Conservation (phyloP, 2,797 vertebrate species). For the Cuniculus paca region DNA sequence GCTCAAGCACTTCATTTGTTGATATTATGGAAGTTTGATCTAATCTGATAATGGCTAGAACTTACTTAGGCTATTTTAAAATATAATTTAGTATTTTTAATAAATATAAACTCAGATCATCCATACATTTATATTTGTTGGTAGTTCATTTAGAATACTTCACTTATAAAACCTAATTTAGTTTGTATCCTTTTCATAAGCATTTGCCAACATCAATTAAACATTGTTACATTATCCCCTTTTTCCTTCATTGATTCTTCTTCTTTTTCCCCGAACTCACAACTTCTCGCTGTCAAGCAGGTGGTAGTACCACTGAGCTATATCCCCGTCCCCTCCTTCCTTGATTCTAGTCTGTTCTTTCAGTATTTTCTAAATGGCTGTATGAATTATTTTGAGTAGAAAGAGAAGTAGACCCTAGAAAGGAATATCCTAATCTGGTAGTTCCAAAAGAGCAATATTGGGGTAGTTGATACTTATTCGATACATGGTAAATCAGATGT, state of each 20-base stretch:
- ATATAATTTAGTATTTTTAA: constrained; percentile 31
- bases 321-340: too few species aligned
- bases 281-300: too few species aligned
- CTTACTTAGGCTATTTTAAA: constrained; percentile 52
- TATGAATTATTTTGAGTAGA: constrained; percentile 59
- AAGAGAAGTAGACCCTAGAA: constrained; percentile 33
- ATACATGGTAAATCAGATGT: constrained; percentile 16
- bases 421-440: constrained; percentile 10
- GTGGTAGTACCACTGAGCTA: too few species aligned
- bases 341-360: constrained; percentile 24
- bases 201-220: constrained; percentile 52
- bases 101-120: constrained; percentile 14
- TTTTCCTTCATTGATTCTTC: not conserved
- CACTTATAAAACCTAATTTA: constrained; percentile 58
- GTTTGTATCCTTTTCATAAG: constrained; percentile 49
- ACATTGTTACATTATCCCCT: constrained; percentile 21
- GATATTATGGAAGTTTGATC: constrained; percentile 5
- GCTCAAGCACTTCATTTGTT: constrained; percentile 45
- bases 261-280: too few species aligned
- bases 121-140: constrained; percentile 49
- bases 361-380: constrained; percentile 45
- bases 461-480: not conserved
- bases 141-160: constrained; percentile 47
- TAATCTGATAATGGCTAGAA: constrained; percentile 49
- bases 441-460: constrained; percentile 39